phyloP scores from a whole-genome alignment of 2,113 vertebrate genomes.

The Perognathus longimembris region DNA sequence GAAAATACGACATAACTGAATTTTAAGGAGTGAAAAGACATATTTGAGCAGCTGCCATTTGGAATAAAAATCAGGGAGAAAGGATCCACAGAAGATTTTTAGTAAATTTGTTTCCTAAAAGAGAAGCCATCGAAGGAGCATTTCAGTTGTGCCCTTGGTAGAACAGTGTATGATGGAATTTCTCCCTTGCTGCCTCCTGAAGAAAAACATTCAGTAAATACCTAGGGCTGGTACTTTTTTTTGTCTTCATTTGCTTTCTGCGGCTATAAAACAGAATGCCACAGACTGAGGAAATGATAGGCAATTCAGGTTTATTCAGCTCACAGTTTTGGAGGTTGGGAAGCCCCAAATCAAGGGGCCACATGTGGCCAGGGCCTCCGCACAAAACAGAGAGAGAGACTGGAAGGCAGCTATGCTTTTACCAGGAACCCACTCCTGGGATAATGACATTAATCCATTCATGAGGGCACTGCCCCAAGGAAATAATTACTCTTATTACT shows the following conservation, averaged over 20 bases:
- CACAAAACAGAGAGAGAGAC: too few relatives aligned
- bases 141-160: conserved; percentile 4
- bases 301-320: background rate
- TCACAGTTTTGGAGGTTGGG: background rate
- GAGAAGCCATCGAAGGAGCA: conserved; percentile 13
- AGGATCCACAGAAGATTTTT: background rate
- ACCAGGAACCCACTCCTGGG: background rate
- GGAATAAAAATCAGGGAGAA: background rate
- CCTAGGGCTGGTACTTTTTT: background rate
- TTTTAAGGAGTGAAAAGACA: background rate
- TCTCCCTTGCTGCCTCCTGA: background rate
- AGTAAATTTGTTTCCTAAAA: conserved; percentile 42
- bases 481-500: too few relatives aligned
- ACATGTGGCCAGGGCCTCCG: background rate
- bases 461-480: too few relatives aligned
- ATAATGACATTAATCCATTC: background rate
- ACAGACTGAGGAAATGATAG: background rate
- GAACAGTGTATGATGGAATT: background rate
- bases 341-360: too few relatives aligned
- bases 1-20: background rate
- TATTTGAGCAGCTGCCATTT: conserved; percentile 28
- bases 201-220: conserved; percentile 28
- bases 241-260: background rate
- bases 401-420: background rate
- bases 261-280: background rate